These are phyloP conservation scores for Streptopelia turtur DNA, from an alignment of 2,797 vertebrate species.

Conservation along the genomic window DNA sequence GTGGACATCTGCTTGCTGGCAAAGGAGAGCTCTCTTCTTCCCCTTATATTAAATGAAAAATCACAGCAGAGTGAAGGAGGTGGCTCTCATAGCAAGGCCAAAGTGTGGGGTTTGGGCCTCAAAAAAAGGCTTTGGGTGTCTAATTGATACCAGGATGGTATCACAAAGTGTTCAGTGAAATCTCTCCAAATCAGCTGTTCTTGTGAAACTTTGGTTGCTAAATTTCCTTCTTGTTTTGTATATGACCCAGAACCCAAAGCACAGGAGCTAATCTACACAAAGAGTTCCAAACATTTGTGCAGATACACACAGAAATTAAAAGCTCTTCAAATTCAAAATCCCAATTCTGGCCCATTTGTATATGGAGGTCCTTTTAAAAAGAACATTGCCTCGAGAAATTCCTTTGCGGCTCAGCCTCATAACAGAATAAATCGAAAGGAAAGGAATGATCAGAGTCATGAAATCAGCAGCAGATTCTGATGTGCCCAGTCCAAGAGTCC, in stretches of 20 bases:
- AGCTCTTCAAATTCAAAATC: not conserved
- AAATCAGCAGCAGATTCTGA: not conserved
- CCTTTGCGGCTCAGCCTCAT: not conserved
- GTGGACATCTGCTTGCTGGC: slow-evolving; percentile 41
- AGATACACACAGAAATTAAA: not conserved
- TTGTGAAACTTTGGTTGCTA: not conserved
- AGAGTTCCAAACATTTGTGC: not conserved
- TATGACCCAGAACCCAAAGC: not conserved
- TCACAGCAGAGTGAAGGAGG: not conserved
- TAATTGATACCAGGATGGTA: not conserved
- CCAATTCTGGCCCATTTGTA: not conserved
- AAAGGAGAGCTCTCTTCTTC: not conserved
- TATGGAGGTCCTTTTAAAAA: not conserved
- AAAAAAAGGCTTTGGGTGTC: not conserved
- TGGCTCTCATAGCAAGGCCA: not conserved
- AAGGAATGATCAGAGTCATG: not conserved
- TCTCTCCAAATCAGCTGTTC: not conserved
- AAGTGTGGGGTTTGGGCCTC: not conserved
- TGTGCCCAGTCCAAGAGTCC: not conserved
- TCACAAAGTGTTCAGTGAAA: not conserved
- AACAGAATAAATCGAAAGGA: not conserved
- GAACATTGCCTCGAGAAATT: not conserved
- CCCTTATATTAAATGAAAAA: not conserved
- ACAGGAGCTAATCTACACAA: not conserved
- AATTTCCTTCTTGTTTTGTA: not conserved